Percentiles rank a stretch among this genome's conserved stretches.
Conservation (phyloP, 2,888 invertebrate species). For the Melanotus villosus region DNA sequence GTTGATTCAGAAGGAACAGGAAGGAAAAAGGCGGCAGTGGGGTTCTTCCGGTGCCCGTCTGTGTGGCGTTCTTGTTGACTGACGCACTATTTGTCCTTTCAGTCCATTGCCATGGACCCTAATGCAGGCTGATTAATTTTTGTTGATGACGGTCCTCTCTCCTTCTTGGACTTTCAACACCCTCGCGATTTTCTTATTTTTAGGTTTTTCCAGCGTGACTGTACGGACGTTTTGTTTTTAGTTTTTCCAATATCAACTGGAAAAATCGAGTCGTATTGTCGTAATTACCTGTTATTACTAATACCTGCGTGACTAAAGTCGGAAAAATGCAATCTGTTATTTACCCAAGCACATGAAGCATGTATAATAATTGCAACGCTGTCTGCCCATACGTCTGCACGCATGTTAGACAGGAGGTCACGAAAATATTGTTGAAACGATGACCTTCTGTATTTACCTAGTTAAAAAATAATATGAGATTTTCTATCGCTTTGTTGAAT, state of each 20-base stretch:
- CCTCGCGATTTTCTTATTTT: slow-evolving; percentile 4
- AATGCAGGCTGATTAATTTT: slow-evolving; percentile 59
- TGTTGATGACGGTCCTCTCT: slow-evolving; percentile 35
- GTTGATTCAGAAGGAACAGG: slow-evolving; percentile 42
- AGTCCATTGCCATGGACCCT: slow-evolving; percentile 55
- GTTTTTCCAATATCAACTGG: slow-evolving; percentile 49
- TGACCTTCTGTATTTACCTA: slow-evolving; percentile 12
- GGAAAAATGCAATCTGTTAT: slow-evolving; percentile 61
- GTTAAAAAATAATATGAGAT: not conserved
- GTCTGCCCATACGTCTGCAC: slow-evolving; percentile 66
- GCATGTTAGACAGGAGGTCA: slow-evolving; percentile 57
- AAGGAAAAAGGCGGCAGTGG: slow-evolving; percentile 44
- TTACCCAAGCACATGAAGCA: slow-evolving; percentile 61
- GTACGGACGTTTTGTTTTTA: slow-evolving; percentile 5
- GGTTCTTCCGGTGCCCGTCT: slow-evolving; percentile 58
- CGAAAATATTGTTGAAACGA: slow-evolving; percentile 50
- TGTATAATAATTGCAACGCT: slow-evolving; percentile 63
- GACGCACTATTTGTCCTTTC: slow-evolving; percentile 63
- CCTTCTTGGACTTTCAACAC: not conserved
- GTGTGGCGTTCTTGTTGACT: slow-evolving; percentile 61
- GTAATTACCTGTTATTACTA: slow-evolving; percentile 64
- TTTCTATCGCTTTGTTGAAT: no score
- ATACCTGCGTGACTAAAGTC: slow-evolving; percentile 62
- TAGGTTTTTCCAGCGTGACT: no score
- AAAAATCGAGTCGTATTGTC: slow-evolving; percentile 57